Evolutionary conservation across 2,113 vertebrate species (phyloP).

Genomic region (Dascyllus trimaculatus): DNA sequence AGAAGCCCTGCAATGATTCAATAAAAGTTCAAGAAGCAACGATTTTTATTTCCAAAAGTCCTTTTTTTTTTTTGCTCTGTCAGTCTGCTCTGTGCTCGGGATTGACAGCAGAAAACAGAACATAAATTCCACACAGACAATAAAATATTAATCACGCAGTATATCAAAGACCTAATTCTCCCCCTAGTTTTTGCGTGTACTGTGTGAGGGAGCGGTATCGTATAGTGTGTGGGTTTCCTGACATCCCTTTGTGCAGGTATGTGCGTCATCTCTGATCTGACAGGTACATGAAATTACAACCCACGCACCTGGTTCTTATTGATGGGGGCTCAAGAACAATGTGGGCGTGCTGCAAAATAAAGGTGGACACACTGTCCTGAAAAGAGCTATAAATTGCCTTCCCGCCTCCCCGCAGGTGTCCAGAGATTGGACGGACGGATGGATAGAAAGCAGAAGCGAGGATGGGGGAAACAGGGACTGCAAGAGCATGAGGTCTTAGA

Average conservation of each 20-base stretch:
- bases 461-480: not conserved
- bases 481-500: conserved; percentile 11
- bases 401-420: conserved; percentile 33
- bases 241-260: not conserved
- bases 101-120: not conserved
- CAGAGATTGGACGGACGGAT: conserved; percentile 10
- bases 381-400: conserved; percentile 57
- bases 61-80: not conserved
- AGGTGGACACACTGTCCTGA: conserved; percentile 30
- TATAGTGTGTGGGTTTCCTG: conserved; percentile 15
- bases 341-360: conserved; percentile 55
- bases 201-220: conserved; percentile 6
- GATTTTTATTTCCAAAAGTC: not conserved
- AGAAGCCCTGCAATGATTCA: not conserved
- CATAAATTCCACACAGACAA: not conserved
- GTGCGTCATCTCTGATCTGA: conserved; percentile 52
- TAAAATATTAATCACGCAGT: not conserved
- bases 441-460: conserved; percentile 17
- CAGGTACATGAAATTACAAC: conserved; percentile 55
- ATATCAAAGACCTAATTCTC: not conserved
- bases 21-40: conserved; percentile 18
- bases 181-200: not conserved
- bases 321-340: conserved; percentile 46
- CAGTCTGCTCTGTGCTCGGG: not conserved
- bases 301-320: conserved; percentile 45